These are phyloP conservation scores for Tricholaema leucomelas DNA, from an alignment of 2,113 vertebrate species.

Conservation along the genomic window DNA sequence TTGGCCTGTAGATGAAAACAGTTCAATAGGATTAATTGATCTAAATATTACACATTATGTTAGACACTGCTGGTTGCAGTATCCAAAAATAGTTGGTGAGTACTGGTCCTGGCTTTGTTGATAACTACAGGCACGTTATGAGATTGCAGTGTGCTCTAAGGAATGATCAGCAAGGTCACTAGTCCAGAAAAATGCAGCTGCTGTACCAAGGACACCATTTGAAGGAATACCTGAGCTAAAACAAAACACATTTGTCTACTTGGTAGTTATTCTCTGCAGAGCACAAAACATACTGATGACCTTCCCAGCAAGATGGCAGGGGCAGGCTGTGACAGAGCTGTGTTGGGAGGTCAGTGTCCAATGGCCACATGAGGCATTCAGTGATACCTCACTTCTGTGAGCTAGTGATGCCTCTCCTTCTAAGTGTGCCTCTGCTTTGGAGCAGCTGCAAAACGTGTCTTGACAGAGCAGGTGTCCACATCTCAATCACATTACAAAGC, in stretches of 20 bases:
- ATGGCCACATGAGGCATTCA: not conserved
- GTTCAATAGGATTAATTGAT: not conserved
- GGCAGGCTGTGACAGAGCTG: not conserved
- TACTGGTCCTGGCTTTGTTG: conserved; percentile 1
- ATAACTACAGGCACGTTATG: not conserved
- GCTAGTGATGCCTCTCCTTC: not conserved
- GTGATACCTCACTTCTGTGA: not conserved
- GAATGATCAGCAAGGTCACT: not conserved
- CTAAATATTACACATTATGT: not conserved
- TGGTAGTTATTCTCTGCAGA: not conserved
- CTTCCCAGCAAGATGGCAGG: not conserved
- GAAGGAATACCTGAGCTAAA: conserved; percentile 55
- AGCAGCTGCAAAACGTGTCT: not conserved
- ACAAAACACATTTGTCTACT: not conserved
- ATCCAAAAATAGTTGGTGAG: conserved; percentile 1
- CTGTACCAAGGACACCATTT: not conserved
- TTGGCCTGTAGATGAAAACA: not conserved
- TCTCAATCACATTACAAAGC: not conserved
- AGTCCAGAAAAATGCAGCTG: not conserved
- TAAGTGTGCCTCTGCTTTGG: not conserved
- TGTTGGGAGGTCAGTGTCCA: not conserved
- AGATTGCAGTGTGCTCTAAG: not conserved
- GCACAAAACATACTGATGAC: not conserved
- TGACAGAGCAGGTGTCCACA: not conserved
- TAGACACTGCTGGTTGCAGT: conserved; percentile 64